Base-by-base conservation (phyloP, 2,888 invertebrate species). In the Temnothorax ravouxi region DNA sequence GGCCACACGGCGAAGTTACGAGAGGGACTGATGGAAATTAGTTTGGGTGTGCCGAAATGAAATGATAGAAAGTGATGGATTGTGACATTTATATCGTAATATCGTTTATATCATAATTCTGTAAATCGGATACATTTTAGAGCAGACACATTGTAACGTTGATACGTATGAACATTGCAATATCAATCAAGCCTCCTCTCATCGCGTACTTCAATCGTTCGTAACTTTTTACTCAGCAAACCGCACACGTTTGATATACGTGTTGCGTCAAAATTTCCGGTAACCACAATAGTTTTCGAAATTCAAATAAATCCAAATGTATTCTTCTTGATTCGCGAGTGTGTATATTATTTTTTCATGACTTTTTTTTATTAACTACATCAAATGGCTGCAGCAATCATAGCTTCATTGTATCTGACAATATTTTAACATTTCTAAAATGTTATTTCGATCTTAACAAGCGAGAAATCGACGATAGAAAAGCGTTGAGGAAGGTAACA, bases 1-100 rank as follows among this genome's bases (percentile, higher is more conserved):
- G 56, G 29, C 29, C 29, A 29, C 21, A 38, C 34, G 56, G 34
- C 59, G 34, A 80, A 71, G 59, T 80, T 71, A 47, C 71, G 54
- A 77, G 66, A 79, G 66, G 34, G 34, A 34, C 15, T 44, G n/a
- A n/a, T n/a, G 69, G 29, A 59, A 80, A 80, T 80, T 80, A 80
- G 44, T 71, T 80, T 34, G 47, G 38, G 13, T 56, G 56, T 50
- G 29, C 3, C 11, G 67, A 21, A 34, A 67, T 11, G 71, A 15
- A 47, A 50, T 25, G 59, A 69, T 69, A 38, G 25, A 15, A 38
- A 38, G 38, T 38, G 59, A 69, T 44, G n/a, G 8, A 47, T 59
- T 15, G 69, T 69, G 44, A 79, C 56, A 56, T 21, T 79, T 67
- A 44, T 44, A 41, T 54, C 44, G 44, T 67, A 67, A n/a, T n/a